Conservation (phyloP, 2,888 invertebrate species). For the Drosophila atroscutellata region DNA sequence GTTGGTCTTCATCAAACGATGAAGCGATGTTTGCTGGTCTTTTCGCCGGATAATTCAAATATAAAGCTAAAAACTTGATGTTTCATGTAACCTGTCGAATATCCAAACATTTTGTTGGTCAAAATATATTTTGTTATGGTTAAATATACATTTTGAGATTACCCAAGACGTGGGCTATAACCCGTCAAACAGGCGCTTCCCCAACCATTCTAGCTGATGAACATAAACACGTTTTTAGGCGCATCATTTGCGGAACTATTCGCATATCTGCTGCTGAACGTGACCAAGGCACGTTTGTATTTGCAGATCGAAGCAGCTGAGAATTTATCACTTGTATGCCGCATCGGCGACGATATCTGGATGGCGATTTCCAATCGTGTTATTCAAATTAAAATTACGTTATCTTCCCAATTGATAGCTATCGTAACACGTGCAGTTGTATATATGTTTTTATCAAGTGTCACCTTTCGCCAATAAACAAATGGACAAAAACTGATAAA, state of each 20-base stretch:
- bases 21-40: background rate
- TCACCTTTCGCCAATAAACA: background rate
- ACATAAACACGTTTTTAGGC: constrained; percentile 16
- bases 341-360: background rate
- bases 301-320: constrained; percentile 28
- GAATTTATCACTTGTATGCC: background rate
- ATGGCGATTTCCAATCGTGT: background rate
- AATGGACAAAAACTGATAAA: background rate
- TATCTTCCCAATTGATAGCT: background rate
- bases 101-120: background rate
- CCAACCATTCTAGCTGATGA: background rate
- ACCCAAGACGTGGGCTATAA: background rate
- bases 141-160: constrained; percentile 1
- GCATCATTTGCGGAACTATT: constrained; percentile 28
- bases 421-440: background rate
- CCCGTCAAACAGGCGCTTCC: background rate
- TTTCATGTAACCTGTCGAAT: background rate
- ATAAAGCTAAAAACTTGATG: background rate
- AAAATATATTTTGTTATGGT: constrained; percentile 11
- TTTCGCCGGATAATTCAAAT: background rate
- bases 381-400: background rate
- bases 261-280: constrained; percentile 36
- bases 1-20: background rate
- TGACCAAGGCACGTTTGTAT: constrained; percentile 32
- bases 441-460: background rate